Percentiles rank a stretch among this genome's conserved stretches.
Evolutionary conservation across 2,888 invertebrate species (phyloP).

Genomic region (Malthinus flaveolus): DNA sequence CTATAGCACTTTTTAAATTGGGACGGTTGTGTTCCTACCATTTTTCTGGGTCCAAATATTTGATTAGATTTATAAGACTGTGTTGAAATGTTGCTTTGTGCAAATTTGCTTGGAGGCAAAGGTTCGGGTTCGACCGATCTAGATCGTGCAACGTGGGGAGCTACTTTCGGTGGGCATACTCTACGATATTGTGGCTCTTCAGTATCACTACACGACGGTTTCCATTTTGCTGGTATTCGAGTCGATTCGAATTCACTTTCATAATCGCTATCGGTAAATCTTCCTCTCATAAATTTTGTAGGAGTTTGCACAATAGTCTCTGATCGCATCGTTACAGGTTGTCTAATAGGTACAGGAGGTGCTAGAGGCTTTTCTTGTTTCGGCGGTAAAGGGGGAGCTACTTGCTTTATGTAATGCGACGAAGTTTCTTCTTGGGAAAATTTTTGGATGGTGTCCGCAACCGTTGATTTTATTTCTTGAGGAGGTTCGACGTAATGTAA

Average conservation of each 20-base stretch:
- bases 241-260: conserved; percentile 65
- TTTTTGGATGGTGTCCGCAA: conserved; percentile 59
- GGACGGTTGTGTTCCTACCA: conserved; percentile 41
- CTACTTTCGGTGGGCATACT: conserved; percentile 57
- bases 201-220: conserved; percentile 65
- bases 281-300: conserved; percentile 61
- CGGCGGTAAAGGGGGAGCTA: conserved; percentile 51
- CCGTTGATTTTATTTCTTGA: conserved; percentile 55
- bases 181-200: conserved; percentile 63
- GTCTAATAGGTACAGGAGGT: conserved; percentile 52
- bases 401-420: conserved; percentile 19
- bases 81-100: conserved; percentile 32
- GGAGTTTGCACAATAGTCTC: conserved; percentile 57
- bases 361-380: conserved; percentile 54
- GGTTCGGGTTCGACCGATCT: conserved; percentile 62
- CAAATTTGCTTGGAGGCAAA: conserved; percentile 60
- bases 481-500: conserved; percentile 65
- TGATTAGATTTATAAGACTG: background rate
- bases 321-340: conserved; percentile 53
- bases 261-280: conserved; percentile 67
- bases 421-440: conserved; percentile 38
- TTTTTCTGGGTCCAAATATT: conserved; percentile 43
- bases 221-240: conserved; percentile 59
- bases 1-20: conserved; percentile 46
- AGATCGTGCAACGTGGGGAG: conserved; percentile 54